Percentiles rank a stretch among this genome's conserved stretches.
Conservation (phyloP, 2,113 vertebrate species). For the Acrocephalus arundinaceus region DNA sequence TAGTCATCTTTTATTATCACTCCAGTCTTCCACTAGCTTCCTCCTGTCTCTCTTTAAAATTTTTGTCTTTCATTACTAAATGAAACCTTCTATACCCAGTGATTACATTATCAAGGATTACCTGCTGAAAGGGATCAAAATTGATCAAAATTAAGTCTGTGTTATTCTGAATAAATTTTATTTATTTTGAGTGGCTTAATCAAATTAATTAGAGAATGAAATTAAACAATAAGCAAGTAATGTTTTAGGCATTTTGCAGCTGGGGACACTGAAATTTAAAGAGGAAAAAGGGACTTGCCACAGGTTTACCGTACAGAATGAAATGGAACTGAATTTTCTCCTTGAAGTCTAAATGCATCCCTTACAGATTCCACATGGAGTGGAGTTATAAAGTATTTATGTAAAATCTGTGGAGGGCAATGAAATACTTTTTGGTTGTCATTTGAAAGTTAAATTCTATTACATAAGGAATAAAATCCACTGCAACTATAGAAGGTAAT, state of each 20-base stretch:
- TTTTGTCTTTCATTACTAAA: constrained; percentile 46
- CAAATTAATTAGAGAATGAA: constrained; percentile 27
- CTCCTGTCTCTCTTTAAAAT: constrained; percentile 23
- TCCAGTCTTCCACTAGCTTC: constrained; percentile 33
- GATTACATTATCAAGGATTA: constrained; percentile 52
- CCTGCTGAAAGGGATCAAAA: constrained; percentile 40
- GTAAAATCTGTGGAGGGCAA: constrained; percentile 6
- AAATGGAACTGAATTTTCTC: background rate
- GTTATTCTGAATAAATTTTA: constrained; percentile 6
- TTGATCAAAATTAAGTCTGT: constrained; percentile 18
- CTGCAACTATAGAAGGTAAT: background rate
- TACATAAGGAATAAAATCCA: constrained; percentile 35
- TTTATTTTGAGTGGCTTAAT: background rate
- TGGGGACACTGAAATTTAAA: background rate
- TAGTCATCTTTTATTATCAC: constrained; percentile 57
- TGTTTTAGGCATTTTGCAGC: background rate
- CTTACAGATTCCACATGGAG: background rate
- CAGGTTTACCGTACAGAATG: background rate
- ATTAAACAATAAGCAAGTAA: constrained; percentile 32
- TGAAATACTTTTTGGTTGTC: constrained; percentile 2
- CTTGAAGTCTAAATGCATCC: background rate
- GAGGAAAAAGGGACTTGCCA: background rate
- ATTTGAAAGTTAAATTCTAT: constrained; percentile 43
- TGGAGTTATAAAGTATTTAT: constrained; percentile 15
- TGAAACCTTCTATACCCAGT: background rate